Base-by-base conservation (phyloP, 2,888 invertebrate species). In the Steinernema carpocapsae region DNA sequence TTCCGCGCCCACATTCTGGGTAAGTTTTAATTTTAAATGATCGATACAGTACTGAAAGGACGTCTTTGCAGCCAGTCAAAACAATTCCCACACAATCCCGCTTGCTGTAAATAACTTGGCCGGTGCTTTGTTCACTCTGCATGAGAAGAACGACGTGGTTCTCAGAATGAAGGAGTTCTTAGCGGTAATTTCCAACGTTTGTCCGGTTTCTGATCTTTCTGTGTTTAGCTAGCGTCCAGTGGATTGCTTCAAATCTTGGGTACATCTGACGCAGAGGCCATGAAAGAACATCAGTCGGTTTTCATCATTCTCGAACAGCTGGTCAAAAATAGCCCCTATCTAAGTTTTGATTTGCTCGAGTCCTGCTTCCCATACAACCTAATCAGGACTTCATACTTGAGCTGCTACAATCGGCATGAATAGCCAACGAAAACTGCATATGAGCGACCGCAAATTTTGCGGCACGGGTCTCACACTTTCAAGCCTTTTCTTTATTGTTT, bases 321-420 rank as follows among this genome's bases (percentile, higher is more conserved):
- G 88, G 97, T 99, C 52, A 95, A 97, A 88, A 95, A 97, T 88
- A 97, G 96, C 17, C 96, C 97, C 17, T 99, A 96, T 90, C 91
- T 99, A 29, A 97, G 97, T 0, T 97, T 97, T 95, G 97, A 99
- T 90, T 91, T 99, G 79, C 89, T 99, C 81, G 99, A 99, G 89
- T 96, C 96, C 14, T 99, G 99, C 89, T 99, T 99, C 89, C 99
- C 99, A 0, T 99, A 99, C 88, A 96, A 96, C 26, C 91, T 99
- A 72, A 94, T 99, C 86, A 92, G 99, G 76, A 97, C 97, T 88
- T 95, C 99, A 85, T 99, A 96, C 90, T 96, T 97, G 88, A 79
- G 81, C 42, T 80, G 81, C 75, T 85, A 85, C 73, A 80, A 81
- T 71, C 29, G 64, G 29, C 64, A 64, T 29, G 64, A 64, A 4